Percentiles rank a stretch among this genome's conserved stretches.
These are phyloP conservation scores for Vulpes lagopus DNA, from an alignment of 2,113 vertebrate species.

Conservation along the genomic window DNA sequence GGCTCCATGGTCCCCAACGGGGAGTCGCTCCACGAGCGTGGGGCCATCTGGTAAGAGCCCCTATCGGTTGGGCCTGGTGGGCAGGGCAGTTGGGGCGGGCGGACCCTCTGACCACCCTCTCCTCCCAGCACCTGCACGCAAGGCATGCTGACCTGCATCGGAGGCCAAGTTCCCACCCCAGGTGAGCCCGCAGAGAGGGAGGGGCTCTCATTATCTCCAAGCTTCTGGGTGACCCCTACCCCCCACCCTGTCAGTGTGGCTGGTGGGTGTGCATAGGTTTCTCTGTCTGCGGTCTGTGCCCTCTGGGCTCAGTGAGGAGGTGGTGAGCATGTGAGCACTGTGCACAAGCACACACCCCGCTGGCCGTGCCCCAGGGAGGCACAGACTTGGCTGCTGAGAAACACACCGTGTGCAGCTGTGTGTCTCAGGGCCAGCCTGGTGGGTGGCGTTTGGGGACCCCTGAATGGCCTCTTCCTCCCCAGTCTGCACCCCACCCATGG, in stretches of 20 bases:
- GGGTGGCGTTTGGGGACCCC: fast-evolving
- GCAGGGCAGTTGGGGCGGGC: fast-evolving
- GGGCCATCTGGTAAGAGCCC: constrained; percentile 86
- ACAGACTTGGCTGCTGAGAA: fast-evolving
- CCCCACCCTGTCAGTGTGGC: fast-evolving
- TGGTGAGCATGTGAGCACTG: too few species aligned
- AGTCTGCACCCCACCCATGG: constrained; percentile 91
- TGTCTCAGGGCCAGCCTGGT: neutral
- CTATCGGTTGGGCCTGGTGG: fast-evolving
- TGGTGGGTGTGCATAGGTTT: fast-evolving
- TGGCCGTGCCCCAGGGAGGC: fast-evolving
- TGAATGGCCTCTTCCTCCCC: neutral
- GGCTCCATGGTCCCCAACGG: constrained; percentile 85
- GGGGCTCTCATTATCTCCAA: too few species aligned
- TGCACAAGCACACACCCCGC: neutral
- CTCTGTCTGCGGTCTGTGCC: too few species aligned
- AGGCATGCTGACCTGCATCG: constrained; percentile 87
- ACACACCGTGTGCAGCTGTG: neutral
- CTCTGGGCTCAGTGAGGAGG: neutral
- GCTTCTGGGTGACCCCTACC: fast-evolving
- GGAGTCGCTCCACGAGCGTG: constrained; percentile 86
- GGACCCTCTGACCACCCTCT: neutral
- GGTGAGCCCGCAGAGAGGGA: constrained; percentile 77
- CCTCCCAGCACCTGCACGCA: constrained; percentile 85
- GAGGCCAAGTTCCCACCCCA: constrained; percentile 77